phyloP scores from a whole-genome alignment of 2,797 vertebrate genomes.

The Austrolebias charrua region DNA sequence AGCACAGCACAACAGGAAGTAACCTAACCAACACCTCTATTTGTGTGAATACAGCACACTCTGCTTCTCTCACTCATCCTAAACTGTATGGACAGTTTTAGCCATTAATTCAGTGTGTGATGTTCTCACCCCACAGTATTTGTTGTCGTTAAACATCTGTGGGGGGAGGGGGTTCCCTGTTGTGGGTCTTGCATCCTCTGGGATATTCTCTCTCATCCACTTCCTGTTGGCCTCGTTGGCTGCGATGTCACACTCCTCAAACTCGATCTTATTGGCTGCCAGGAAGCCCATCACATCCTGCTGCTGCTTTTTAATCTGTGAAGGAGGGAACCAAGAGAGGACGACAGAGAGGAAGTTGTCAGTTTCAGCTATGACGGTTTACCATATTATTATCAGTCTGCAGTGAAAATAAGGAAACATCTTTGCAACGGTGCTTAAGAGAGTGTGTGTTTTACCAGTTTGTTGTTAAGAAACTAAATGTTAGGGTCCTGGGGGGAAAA shows the following conservation, averaged over 20 bases:
- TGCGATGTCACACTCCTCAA: constrained; percentile 94
- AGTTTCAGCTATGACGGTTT: constrained; percentile 25
- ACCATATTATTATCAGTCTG: constrained; percentile 20
- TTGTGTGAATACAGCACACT: too few relatives aligned
- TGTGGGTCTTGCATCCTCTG: constrained; percentile 85
- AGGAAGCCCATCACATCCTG: constrained; percentile 93
- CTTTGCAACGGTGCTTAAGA: constrained; percentile 9
- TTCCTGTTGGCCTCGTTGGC: constrained; percentile 92
- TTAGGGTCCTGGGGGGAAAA: too few relatives aligned
- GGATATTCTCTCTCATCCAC: constrained; percentile 97
- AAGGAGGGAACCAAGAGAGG: background rate
- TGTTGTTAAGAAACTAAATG: background rate
- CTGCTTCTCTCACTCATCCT: too few relatives aligned
- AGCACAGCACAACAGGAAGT: too few relatives aligned
- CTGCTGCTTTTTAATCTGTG: constrained; percentile 97
- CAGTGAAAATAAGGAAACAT: constrained; percentile 23
- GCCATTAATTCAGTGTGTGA: constrained; percentile 7
- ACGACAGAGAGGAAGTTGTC: constrained; percentile 48
- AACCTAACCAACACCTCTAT: too few relatives aligned
- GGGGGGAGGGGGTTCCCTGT: constrained; percentile 91
- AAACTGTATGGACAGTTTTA: background rate
- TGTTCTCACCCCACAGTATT: constrained; percentile 91
- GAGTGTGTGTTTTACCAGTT: constrained; percentile 43
- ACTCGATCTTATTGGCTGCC: constrained; percentile 92
- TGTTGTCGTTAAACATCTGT: constrained; percentile 92